Evolutionary conservation across 2,888 invertebrate species (phyloP), one percentile per base, ranked within the genome.

Genomic region (Barypeithes pellucidus): DNA sequence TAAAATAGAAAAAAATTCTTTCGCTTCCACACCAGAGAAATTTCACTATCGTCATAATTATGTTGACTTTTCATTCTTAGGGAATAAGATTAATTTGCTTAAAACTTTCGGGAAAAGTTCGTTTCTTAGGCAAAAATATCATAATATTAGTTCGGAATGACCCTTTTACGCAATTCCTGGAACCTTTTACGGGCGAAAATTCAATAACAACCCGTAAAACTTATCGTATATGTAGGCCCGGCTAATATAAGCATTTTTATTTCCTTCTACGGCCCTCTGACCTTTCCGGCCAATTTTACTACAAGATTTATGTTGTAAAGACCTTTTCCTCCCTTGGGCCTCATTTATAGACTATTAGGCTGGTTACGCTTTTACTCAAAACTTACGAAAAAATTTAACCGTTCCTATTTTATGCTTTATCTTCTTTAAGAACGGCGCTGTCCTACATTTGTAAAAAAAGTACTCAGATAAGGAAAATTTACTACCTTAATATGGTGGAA

Each of bases 211-310:
- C 69, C 62, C 52, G 52, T 62, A 69, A 68, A 73, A 73, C 69
- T 69, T 73, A 73, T 73, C 73, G 68, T 63, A 47, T 60, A 73
- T 73, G 73, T 73, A 59, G 65, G 69, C 60, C 69, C 60, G 22
- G 69, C 73, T 73, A 73, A 73, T 73, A 69, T 73, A 66, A 59
- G 69, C 63, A 70, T 69, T 73, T 73, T 73, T 69, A 66, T 73
- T 73, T 73, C 52, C 57, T 65, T 65, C 47, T 65, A 41, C 24
- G 36, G 60, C 69, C 59, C n/a, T 62, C 65, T 36, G 68, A 54
- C 65, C 73, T 73, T 68, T 63, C 36, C 62, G 57, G 67, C 54
- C 68, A 68, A 73, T 73, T 73, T 73, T 68, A 59, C 73, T 63
- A 60, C 54, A 73, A 73, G 73, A 73, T 73, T 73, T 73, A 73